Percentiles rank a stretch among this genome's conserved stretches.
Conservation (phyloP, 2,113 vertebrate genomes). For the Corythaeola cristata region DNA sequence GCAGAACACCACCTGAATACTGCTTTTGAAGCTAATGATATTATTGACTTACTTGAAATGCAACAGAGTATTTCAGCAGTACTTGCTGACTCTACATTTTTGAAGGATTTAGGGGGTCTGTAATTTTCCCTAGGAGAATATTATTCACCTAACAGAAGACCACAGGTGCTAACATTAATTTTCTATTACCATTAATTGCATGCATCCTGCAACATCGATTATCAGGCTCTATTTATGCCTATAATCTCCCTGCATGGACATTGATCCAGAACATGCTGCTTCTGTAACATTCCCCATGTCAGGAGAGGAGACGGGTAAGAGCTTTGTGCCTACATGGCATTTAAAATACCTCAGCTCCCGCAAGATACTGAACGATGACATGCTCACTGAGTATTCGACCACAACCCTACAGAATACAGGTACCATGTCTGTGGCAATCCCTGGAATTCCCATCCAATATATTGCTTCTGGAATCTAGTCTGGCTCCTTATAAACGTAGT, state of each 20-base stretch:
- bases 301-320: not conserved
- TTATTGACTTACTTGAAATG: conserved; percentile 50
- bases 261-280: not conserved
- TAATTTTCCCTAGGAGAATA: conserved; percentile 55
- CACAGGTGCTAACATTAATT: conserved; percentile 52
- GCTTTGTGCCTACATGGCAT: not conserved
- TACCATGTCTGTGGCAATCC: not conserved
- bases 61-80: conserved; percentile 32
- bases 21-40: conserved; percentile 24
- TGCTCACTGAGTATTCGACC: not conserved
- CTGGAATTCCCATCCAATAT: not conserved
- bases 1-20: not conserved
- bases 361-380: not conserved
- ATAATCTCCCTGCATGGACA: not conserved
- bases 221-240: not conserved
- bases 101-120: conserved; percentile 39
- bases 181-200: conserved; percentile 49
- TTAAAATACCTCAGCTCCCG: conserved; percentile 8
- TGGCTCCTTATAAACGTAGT: not conserved
- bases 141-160: conserved; percentile 22
- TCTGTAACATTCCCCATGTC: not conserved
- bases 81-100: conserved; percentile 40
- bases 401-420: not conserved
- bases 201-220: conserved; percentile 13
- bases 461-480: not conserved